Conservation (phyloP, 2,113 vertebrate species). For the Dipodomys stephensi region DNA sequence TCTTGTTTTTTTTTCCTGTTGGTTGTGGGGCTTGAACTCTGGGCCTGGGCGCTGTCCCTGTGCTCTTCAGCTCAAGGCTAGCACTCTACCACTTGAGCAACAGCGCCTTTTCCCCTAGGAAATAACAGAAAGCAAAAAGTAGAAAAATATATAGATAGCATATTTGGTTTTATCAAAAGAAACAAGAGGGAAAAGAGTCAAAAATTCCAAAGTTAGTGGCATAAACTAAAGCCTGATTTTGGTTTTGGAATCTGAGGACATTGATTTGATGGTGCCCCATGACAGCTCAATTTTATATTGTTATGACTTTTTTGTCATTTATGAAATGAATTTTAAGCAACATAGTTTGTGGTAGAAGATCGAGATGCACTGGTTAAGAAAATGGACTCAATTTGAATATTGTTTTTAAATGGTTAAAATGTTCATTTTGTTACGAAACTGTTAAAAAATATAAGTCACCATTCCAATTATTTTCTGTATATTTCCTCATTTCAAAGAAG, state of each 20-base stretch:
- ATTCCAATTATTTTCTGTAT: too few species aligned
- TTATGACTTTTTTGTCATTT: not conserved
- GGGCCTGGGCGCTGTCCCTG: too few species aligned
- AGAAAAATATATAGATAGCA: not conserved
- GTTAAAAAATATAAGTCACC: not conserved
- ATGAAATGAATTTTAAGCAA: not conserved
- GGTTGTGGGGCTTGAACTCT: too few species aligned
- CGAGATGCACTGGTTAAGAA: too few species aligned
- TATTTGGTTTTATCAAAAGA: constrained; percentile 8
- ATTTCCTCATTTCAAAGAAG: not conserved
- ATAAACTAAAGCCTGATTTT: not conserved
- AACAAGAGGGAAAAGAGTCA: not conserved
- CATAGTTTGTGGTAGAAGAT: not conserved
- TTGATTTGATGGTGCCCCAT: not conserved
- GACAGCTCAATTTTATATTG: not conserved
- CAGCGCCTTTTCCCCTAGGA: not conserved
- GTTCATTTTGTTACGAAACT: not conserved
- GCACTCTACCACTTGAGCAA: too few species aligned
- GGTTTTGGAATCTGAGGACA: not conserved
- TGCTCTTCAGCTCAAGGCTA: too few species aligned
- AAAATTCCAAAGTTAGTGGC: not conserved
- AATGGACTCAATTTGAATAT: not conserved
- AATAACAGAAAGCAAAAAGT: not conserved
- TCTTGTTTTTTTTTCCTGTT: too few species aligned
- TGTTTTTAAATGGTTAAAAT: not conserved